Conservation (phyloP, 2,113 vertebrate species). For the Rallus limicola region DNA sequence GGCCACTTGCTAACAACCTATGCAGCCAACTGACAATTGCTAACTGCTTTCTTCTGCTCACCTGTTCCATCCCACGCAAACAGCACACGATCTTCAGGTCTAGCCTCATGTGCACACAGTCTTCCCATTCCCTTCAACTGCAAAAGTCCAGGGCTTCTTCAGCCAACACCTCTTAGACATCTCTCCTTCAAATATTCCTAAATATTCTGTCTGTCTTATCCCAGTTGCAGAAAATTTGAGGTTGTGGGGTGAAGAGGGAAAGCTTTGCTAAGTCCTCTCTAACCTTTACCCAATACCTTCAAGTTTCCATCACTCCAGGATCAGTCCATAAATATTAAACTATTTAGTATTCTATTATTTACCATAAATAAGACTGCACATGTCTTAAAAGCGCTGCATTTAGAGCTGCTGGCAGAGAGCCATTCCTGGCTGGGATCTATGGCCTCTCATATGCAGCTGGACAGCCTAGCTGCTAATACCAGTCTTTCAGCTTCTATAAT, state of each 20-base stretch:
- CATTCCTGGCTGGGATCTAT: neutral
- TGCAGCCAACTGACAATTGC: neutral
- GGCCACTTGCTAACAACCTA: neutral
- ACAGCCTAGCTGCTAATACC: neutral
- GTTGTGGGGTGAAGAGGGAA: neutral
- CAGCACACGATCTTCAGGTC: fast-evolving
- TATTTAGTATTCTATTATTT: neutral
- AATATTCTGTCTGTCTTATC: neutral
- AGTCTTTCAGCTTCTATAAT: neutral
- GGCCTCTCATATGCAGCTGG: neutral
- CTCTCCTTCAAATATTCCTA: neutral
- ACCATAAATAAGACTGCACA: fast-evolving
- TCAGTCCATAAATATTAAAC: neutral
- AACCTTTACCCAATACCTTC: neutral
- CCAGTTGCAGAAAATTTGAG: neutral
- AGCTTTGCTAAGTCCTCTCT: neutral
- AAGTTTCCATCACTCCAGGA: neutral
- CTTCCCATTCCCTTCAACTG: neutral
- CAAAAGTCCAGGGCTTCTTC: neutral
- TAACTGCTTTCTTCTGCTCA: neutral
- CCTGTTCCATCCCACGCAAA: neutral
- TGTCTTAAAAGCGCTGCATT: neutral
- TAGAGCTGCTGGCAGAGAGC: neutral
- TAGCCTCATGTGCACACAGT: neutral
- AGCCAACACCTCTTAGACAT: neutral